Evolutionary conservation across 2,113 vertebrate genomes (phyloP), one percentile per base, ranked within the genome.

Genomic region (Labrus mixtus): DNA sequence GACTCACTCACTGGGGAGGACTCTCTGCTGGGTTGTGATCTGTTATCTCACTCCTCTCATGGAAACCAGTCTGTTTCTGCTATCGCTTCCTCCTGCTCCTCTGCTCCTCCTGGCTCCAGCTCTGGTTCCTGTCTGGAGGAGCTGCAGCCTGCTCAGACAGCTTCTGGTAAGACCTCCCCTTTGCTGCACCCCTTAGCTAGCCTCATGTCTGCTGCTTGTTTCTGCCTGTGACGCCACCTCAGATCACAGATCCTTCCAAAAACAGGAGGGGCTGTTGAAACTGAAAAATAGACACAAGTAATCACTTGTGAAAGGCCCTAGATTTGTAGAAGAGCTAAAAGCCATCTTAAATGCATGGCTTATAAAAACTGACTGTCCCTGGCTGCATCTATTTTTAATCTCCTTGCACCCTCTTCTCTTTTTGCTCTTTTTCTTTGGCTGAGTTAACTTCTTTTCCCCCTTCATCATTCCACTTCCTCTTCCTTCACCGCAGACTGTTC

Each of bases 1-100:
- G 98, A 98, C 88, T 94, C 96, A 92, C 94, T 98, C 89, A 93
- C 94, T 82, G 96, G 95, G 86, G 96, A 97, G 70, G 97, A 97
- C 84, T 95, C 96, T 91, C 93, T 97, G 85, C 95, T 99, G 93
- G 96, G 96, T 91, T 95, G 96, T 77, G 94, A 96, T 91, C 95
- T 98, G 85, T 95, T 98, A 79, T 96, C 96, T 95, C 97, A 96
- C 87, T 93, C 96, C 64, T 65, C 66, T 74, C 83, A 81, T 29
- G 90, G 88, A 85, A 89, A 74, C 72, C 93, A 84, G 82, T 83
- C 88, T 73, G 85, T 92, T 73, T 89, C 89, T 85, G 90, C 87
- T 66, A 89, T 90, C 45, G 53, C 90, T 74, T 85, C 85, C 57
- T 89, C 89, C 75, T 84, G 73, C 82, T 83, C 89, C 68, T 86